Conservation (phyloP, 37 sponge, comb jelly and placozoan species). For the Amphimedon queenslandica region DNA sequence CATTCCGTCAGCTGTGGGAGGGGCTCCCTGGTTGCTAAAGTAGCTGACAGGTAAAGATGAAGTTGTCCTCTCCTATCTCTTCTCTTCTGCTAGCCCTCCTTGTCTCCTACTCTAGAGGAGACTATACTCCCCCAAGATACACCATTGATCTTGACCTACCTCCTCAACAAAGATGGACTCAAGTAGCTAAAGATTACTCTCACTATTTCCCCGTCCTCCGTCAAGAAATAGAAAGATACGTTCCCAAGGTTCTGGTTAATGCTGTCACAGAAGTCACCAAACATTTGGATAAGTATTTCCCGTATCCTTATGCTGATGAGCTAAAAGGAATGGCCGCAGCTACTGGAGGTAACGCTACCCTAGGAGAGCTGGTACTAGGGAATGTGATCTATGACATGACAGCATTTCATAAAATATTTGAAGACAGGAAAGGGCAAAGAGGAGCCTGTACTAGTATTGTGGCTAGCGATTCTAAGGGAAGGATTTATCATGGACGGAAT, state of each 20-base stretch:
- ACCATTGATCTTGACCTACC: conserved; percentile 55
- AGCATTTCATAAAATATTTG: conserved; percentile 39
- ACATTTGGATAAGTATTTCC: conserved; percentile 49
- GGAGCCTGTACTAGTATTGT: conserved; percentile 91
- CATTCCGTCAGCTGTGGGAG: not conserved
- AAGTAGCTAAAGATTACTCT: conserved; percentile 36
- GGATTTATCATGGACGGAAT: conserved; percentile 84
- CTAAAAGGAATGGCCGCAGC: conserved; percentile 50
- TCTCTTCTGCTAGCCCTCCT: not conserved
- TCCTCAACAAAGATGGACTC: conserved; percentile 49
- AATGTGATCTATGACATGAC: conserved; percentile 80
- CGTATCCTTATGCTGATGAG: conserved; percentile 70
- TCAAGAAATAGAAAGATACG: conserved; percentile 27
- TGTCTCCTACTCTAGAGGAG: not conserved
- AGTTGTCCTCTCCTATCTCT: no score
- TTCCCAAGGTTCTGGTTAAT: conserved; percentile 39
- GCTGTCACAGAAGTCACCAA: conserved; percentile 29
- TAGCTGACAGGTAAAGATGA: no score
- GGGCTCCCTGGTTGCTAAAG: not conserved
- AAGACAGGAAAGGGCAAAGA: not conserved
- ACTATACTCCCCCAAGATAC: conserved; percentile 13
- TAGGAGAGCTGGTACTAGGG: conserved; percentile 51
- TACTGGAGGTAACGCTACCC: conserved; percentile 7
- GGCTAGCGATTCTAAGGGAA: conserved; percentile 59
- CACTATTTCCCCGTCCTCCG: conserved; percentile 9